phyloP scores from a whole-genome alignment of 1,140 invertebrate species.

The Camponotus vicinus region DNA sequence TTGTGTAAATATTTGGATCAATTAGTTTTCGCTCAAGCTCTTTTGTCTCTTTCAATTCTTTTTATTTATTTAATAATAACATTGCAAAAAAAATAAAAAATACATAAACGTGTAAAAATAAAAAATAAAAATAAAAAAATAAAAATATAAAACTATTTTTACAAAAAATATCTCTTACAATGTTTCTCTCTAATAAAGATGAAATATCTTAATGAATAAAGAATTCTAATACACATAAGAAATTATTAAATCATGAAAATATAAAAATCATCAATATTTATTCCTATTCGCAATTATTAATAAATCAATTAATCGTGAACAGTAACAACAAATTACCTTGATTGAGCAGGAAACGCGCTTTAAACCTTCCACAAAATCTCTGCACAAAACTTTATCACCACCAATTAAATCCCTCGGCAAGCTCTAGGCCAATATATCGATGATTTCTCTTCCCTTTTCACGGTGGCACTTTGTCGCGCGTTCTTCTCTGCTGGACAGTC shows the following conservation, averaged over 20 bases:
- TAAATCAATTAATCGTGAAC: background rate
- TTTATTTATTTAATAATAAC: background rate
- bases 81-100: background rate
- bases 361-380: conserved; percentile 33
- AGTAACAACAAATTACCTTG: conserved; percentile 24
- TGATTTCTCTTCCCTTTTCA: background rate
- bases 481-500: background rate
- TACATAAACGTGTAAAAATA: background rate
- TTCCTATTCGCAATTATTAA: background rate
- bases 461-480: background rate
- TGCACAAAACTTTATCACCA: conserved; percentile 48
- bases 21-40: background rate
- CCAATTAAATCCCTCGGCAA: conserved; percentile 19
- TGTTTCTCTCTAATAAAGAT: background rate
- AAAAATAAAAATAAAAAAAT: too few relatives aligned
- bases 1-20: background rate
- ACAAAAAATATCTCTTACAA: background rate
- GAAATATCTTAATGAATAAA: background rate
- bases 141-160: background rate
- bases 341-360: background rate
- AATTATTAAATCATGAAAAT: background rate
- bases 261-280: conserved; percentile 1
- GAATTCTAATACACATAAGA: background rate
- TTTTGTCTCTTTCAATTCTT: background rate
- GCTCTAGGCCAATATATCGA: background rate